Percentiles rank a stretch among this genome's conserved stretches.
Conservation (phyloP, 1,140 invertebrate genomes). For the Aricia agestis region DNA sequence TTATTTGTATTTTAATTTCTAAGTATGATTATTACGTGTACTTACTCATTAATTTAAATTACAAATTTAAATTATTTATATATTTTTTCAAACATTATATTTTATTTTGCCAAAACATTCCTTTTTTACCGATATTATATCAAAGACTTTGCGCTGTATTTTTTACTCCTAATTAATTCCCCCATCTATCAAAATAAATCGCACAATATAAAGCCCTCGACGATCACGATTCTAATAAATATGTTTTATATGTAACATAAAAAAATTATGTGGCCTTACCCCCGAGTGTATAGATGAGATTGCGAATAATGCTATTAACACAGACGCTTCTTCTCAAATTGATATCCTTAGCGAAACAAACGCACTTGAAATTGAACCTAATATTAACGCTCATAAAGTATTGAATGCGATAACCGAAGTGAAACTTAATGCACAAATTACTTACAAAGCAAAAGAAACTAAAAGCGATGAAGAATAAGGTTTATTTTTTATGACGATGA, state of each 20-base stretch:
- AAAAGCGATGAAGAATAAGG: slow-evolving; percentile 26
- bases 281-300: slow-evolving; percentile 74
- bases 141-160: too few relatives aligned
- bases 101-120: too few relatives aligned
- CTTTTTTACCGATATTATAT: too few relatives aligned
- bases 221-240: slow-evolving; percentile 74
- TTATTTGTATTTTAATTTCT: too few relatives aligned
- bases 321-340: slow-evolving; percentile 76
- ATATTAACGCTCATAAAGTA: slow-evolving; percentile 28
- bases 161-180: slow-evolving; percentile 40
- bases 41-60: too few relatives aligned
- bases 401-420: slow-evolving; percentile 24
- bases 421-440: slow-evolving; percentile 33
- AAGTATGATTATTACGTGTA: too few relatives aligned
- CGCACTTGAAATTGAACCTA: slow-evolving; percentile 42
- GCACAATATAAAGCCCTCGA: slow-evolving; percentile 59
- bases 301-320: slow-evolving; percentile 76
- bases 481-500: slow-evolving; percentile 13
- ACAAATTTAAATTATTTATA: too few relatives aligned
- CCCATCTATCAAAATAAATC: slow-evolving; percentile 62
- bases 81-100: too few relatives aligned
- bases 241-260: slow-evolving; percentile 75
- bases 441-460: slow-evolving; percentile 29
- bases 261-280: slow-evolving; percentile 69
- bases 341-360: slow-evolving; percentile 55